A percentile compares a stretch with the other conserved stretches of the same genome.
Conservation (phyloP, 2,797 vertebrate species). For the Ctenochaetus hawaiiensis region DNA sequence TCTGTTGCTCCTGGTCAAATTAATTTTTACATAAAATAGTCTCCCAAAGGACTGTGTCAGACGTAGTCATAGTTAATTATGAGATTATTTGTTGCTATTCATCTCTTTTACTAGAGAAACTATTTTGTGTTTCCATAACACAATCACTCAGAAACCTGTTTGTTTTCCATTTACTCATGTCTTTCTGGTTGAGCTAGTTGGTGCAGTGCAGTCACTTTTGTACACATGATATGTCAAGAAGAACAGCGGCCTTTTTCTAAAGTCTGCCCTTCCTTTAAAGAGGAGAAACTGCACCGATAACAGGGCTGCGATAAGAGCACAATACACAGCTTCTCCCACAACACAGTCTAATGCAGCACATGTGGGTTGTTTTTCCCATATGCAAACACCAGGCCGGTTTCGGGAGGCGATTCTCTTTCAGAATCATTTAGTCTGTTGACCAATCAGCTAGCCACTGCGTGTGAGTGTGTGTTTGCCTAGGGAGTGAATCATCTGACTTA, state of each 20-base stretch:
- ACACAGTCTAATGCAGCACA: constrained; percentile 25
- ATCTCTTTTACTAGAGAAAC: constrained; percentile 12
- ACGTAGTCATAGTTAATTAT: constrained; percentile 14
- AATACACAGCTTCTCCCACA: constrained; percentile 34
- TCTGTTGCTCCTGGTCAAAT: constrained; percentile 28
- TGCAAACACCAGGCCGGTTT: constrained; percentile 73
- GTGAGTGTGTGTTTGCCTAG: constrained; percentile 57
- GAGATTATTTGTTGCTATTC: constrained; percentile 16
- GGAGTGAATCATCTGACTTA: constrained; percentile 72
- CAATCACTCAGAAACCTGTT: constrained; percentile 23
- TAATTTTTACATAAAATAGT: constrained; percentile 16
- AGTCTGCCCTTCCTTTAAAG: constrained; percentile 9
- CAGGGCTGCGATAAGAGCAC: constrained; percentile 10
- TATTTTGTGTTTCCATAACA: constrained; percentile 5
- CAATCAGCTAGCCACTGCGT: constrained; percentile 57
- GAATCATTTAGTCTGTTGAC: constrained; percentile 68
- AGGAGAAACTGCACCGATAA: constrained; percentile 41
- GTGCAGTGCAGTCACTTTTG: constrained; percentile 20
- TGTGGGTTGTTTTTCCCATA: constrained; percentile 58
- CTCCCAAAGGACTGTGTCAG: constrained; percentile 20
- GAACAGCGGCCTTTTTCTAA: constrained; percentile 41
- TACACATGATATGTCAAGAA: constrained; percentile 24
- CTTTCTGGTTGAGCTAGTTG: constrained; percentile 54
- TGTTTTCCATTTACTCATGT: constrained; percentile 21
- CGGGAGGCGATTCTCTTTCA: constrained; percentile 64